Conservation (phyloP, 2,797 vertebrate genomes). For the Cossypha polioptera region DNA sequence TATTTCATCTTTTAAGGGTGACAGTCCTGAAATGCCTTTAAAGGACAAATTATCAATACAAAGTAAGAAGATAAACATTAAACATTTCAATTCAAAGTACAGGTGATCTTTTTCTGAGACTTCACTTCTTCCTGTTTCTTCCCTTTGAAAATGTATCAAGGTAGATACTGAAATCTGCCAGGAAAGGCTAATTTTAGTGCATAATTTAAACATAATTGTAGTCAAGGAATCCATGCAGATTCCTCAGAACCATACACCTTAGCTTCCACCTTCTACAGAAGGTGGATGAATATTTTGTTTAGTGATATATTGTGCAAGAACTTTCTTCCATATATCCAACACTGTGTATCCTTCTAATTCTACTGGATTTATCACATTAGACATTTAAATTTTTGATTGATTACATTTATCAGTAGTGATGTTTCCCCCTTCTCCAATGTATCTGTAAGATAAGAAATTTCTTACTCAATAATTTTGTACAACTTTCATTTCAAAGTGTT, state of each 20-base stretch:
- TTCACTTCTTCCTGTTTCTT: background rate
- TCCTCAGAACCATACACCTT: background rate
- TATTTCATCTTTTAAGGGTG: background rate
- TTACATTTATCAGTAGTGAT: background rate
- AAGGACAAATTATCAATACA: background rate
- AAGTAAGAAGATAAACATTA: background rate
- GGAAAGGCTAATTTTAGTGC: background rate
- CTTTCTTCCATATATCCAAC: background rate
- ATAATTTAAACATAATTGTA: background rate
- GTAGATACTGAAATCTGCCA: background rate
- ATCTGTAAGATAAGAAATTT: background rate
- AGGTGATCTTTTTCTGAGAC: background rate
- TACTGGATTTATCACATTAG: background rate
- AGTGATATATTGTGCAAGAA: background rate
- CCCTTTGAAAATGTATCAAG: background rate
- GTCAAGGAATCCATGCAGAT: background rate
- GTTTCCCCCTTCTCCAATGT: background rate
- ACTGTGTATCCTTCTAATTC: background rate
- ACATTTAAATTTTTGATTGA: background rate
- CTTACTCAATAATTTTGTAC: background rate
- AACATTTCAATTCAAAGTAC: background rate
- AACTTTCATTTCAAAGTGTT: background rate
- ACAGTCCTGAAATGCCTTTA: background rate
- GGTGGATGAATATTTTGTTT: background rate
- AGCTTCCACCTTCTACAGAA: background rate